Evolutionary conservation across 2,113 vertebrate genomes (phyloP).

Genomic region (Ancistrus triradiatus): DNA sequence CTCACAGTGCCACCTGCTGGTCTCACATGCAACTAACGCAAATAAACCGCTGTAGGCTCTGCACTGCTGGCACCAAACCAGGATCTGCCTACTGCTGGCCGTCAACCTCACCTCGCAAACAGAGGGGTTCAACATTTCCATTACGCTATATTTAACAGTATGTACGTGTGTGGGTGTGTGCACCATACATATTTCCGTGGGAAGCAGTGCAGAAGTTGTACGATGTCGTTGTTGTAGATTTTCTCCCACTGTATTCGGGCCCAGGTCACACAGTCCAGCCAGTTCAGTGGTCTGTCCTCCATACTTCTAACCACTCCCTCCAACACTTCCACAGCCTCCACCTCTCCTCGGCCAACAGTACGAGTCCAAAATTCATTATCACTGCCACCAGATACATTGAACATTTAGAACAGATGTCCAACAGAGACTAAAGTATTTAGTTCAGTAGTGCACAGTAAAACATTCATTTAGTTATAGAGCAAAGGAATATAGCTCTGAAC

Average conservation of each 20-base stretch:
- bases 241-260: slow-evolving; percentile 72
- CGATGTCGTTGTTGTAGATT: slow-evolving; percentile 63
- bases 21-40: not conserved
- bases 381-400: too few relatives aligned
- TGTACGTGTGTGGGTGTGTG: slow-evolving; percentile 5
- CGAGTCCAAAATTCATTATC: slow-evolving; percentile 58
- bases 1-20: slow-evolving; percentile 52
- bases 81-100: slow-evolving; percentile 1
- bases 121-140: not conserved
- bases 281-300: slow-evolving; percentile 56
- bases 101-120: not conserved
- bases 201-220: slow-evolving; percentile 71
- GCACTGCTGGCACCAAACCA: not conserved
- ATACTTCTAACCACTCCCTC: slow-evolving; percentile 59
- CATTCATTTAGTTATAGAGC: too few relatives aligned
- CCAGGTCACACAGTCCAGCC: slow-evolving; percentile 74
- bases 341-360: slow-evolving; percentile 40
- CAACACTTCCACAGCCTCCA: slow-evolving; percentile 64
- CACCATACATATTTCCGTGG: slow-evolving; percentile 61
- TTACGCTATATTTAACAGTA: not conserved
- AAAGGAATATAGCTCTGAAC: too few relatives aligned
- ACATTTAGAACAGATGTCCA: too few relatives aligned
- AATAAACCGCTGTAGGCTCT: too few relatives aligned
- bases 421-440: too few relatives aligned
- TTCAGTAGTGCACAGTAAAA: too few relatives aligned